phyloP scores from a whole-genome alignment of 2,797 vertebrate genomes.

The Silurus aristotelis region DNA sequence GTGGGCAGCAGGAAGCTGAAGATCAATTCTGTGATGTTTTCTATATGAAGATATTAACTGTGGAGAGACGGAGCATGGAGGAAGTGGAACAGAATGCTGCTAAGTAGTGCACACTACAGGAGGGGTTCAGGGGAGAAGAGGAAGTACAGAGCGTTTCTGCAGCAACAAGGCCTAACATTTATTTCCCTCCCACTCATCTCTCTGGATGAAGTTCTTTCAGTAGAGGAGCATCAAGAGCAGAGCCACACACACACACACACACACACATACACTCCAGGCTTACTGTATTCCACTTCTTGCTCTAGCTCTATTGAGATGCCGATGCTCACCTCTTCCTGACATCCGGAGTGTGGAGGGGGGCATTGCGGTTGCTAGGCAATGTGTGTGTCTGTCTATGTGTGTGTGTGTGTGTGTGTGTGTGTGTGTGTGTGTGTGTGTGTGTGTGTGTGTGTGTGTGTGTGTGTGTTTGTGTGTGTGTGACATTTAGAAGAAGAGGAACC shows the following conservation, averaged over 20 bases:
- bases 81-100: neutral
- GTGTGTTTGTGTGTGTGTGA: slow-evolving; percentile 23
- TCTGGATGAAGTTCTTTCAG: slow-evolving; percentile 33
- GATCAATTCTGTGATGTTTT: neutral
- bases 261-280: slow-evolving; percentile 33
- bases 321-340: slow-evolving; percentile 56
- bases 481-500: slow-evolving; percentile 39
- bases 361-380: slow-evolving; percentile 68
- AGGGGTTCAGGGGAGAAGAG: slow-evolving; percentile 18
- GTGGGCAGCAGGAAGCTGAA: neutral
- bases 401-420: slow-evolving; percentile 23
- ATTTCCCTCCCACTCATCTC: slow-evolving; percentile 39
- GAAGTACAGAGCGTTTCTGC: slow-evolving; percentile 4
- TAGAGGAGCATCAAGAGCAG: neutral
- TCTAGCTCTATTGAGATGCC: slow-evolving; percentile 38
- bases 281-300: slow-evolving; percentile 13
- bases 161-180: slow-evolving; percentile 42
- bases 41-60: neutral
- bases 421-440: slow-evolving; percentile 21
- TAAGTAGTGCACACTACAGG: slow-evolving; percentile 7
- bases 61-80: neutral
- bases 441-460: slow-evolving; percentile 23
- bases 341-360: slow-evolving; percentile 76
- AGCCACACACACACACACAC: slow-evolving; percentile 48
- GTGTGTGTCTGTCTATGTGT: slow-evolving; percentile 20